Evolutionary conservation across 2,888 invertebrate species (phyloP), one percentile per base, ranked within the genome.

Genomic region (Yponomeuta malinellus): DNA sequence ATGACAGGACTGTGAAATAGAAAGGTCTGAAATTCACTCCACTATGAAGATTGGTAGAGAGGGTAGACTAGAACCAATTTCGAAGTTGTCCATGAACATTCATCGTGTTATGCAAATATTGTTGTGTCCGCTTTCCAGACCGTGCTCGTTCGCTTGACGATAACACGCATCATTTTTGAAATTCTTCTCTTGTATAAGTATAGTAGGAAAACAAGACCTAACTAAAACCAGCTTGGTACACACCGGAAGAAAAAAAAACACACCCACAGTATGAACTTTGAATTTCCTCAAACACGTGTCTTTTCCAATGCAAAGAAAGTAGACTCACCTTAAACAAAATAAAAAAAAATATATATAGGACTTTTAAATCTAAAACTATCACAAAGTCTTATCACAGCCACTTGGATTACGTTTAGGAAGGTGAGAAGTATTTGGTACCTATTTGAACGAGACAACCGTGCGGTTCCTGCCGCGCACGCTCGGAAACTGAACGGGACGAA

Each of bases 401-500:
- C 65, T 63, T 69, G 59, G 23, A 31, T 48, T 68, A 59, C 52
- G 52, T 5, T 59, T 15, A 59, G 52, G 52, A 59, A 59, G 15
- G 12, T 12, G 52, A 12, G 12, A 48, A 31, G 9, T 52, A 23
- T 48, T 68, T 48, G 23, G 68, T 48, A 23, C 23, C 23, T 23
- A 29, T 69, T n/a, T 33, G 15, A n/a, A 52, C 15, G 70, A 15
- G 10, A 69, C 10, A 63, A 48, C 71, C 78, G 85, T 84, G 82
- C 81, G 78, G 74, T 74, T 77, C 72, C 73, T 79, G 74, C 83
- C 82, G 80, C 83, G 81, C 81, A 78, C 84, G 83, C 79, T 84
- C 79, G 80, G 81, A 79, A 81, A 89, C 90, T 88, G 84, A 84
- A 71, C 68, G 70, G 65, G 71, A 71, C 59, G n/a, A n/a, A 68